phyloP scores from a whole-genome alignment of 2,888 invertebrate genomes.

The Slavum lentiscoides region DNA sequence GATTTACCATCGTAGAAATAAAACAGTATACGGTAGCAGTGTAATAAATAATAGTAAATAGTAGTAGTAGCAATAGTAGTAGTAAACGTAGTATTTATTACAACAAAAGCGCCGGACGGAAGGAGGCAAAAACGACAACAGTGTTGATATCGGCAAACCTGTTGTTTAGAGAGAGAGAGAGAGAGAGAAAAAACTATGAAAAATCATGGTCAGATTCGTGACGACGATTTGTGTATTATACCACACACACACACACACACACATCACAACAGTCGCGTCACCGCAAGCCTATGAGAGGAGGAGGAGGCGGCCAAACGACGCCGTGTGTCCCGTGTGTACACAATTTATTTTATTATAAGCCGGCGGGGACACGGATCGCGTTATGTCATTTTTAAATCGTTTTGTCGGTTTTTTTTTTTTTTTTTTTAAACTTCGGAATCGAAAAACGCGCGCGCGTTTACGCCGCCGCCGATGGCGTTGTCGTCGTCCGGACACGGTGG shows the following conservation, averaged over 20 bases:
- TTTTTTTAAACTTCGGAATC: too few relatives aligned
- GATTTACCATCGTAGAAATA: not conserved
- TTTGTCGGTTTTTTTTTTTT: too few relatives aligned
- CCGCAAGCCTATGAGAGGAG: not conserved
- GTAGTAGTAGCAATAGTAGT: not conserved
- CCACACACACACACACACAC: not conserved
- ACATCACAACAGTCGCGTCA: too few relatives aligned
- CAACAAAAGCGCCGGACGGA: not conserved
- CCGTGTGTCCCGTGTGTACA: not conserved
- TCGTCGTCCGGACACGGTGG: not conserved
- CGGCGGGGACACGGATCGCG: not conserved
- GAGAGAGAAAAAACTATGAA: not conserved
- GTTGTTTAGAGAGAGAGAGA: not conserved
- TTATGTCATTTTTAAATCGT: not conserved
- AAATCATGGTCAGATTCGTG: conserved; percentile 27
- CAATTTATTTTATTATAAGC: not conserved
- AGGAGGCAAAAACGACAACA: conserved; percentile 24
- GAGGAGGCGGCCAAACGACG: not conserved
- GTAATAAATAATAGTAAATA: too few relatives aligned
- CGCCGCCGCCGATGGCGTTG: not conserved
- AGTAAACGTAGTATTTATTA: not conserved
- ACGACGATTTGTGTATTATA: not conserved
- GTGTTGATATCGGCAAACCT: conserved; percentile 23
- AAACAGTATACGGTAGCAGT: not conserved
- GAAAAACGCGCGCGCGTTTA: not conserved